Base-by-base conservation (phyloP, 2,797 vertebrate genomes). In the Typhlichthys eigenmanni region DNA sequence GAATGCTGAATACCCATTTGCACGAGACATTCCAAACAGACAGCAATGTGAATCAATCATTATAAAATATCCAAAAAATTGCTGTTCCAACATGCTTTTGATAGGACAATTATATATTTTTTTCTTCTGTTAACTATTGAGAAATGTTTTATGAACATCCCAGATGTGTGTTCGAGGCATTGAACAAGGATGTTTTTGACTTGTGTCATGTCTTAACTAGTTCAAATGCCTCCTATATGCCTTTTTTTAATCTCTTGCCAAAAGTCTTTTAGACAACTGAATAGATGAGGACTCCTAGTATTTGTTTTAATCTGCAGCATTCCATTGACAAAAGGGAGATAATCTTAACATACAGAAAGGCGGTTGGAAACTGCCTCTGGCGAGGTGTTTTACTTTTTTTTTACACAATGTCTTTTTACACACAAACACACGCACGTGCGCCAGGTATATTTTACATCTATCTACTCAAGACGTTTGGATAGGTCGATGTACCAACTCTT, bases 311-410 rank as follows among this genome's bases (percentile, higher is more conserved):
- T 85, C 66, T 79, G 59, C 75, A 67, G 73, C 89, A 90, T 91
- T 88, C 87, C 83, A 82, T 68, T 56, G 60, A 92, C 89, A 91
- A 92, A 92, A 85, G 88, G 79, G 72, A 85, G 84, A 90, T 91
- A 87, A 89, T 57, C 75, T 76, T 47, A 60, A 83, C 78, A 88
- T 79, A 85, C 72, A 85, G 64, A 43, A 58, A 85, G 69, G 76
- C 73, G 65, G 81, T 82, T 76, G 61, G 71, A 84, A 82, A 78
- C 67, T 81, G 80, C 85, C 82, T 83, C 72, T 75, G 79, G 87
- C 74, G 69, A 81, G 78, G 69, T 74, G 62, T 68, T 75, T 66
- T 85, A 72, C 73, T 80, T 73, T 78, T 87, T 72, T 85, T 78
- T 86, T 58, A 63, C 78, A 76, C 19, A 51, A 72, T 82, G 68